These are phyloP conservation scores for Tympanuchus pallidicinctus DNA, from an alignment of 2,113 vertebrate species.

Conservation along the genomic window DNA sequence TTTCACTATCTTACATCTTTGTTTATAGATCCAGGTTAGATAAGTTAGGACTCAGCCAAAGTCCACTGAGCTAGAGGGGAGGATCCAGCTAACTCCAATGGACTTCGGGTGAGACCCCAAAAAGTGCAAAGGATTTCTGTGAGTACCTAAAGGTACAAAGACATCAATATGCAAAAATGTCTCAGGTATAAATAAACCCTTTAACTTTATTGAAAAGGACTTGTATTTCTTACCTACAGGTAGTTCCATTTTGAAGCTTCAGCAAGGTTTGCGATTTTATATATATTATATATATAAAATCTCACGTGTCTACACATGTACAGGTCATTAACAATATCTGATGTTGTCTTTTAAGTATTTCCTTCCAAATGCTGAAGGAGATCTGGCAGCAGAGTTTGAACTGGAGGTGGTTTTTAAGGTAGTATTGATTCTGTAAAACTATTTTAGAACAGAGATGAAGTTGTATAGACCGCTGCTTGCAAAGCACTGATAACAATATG, in stretches of 20 bases:
- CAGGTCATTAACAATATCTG: not conserved
- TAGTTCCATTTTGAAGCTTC: not conserved
- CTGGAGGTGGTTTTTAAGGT: not conserved
- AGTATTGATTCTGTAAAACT: not conserved
- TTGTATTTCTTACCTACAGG: constrained; percentile 63
- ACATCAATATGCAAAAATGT: constrained; percentile 66
- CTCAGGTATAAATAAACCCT: constrained; percentile 68
- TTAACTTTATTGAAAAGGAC: constrained; percentile 36
- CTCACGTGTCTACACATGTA: not conserved
- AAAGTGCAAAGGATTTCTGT: not conserved
- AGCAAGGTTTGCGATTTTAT: constrained; percentile 6
- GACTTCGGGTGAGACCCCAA: not conserved
- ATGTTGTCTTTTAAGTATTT: not conserved
- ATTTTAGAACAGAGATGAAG: not conserved
- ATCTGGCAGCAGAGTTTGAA: constrained; percentile 1
- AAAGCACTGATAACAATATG: not conserved
- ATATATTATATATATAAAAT: not conserved
- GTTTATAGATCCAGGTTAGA: not conserved
- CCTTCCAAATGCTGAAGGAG: not conserved
- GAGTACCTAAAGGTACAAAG: constrained; percentile 27
- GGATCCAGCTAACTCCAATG: not conserved
- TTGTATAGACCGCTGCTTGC: not conserved
- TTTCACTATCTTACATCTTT: not conserved
- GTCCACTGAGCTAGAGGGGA: not conserved
- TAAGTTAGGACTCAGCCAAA: not conserved